A percentile compares a stretch with the other conserved stretches of the same genome.
Conservation (phyloP, 2,113 vertebrate species). For the Zeus faber region DNA sequence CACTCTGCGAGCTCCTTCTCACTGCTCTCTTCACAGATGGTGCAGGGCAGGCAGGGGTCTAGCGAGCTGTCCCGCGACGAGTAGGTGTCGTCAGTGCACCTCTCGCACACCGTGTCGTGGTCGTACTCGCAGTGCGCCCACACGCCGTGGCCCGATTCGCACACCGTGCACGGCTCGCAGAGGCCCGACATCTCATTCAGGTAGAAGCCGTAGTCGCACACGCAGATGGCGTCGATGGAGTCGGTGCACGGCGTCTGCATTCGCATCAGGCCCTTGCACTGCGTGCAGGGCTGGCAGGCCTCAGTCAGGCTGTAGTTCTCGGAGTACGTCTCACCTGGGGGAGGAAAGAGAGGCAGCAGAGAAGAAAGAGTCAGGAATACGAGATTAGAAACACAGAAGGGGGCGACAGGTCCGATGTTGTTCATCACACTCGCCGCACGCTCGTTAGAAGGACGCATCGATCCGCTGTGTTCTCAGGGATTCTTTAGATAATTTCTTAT, state of each 20-base stretch:
- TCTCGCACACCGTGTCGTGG: constrained; percentile 88
- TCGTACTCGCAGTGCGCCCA: constrained; percentile 74
- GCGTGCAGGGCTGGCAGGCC: constrained; percentile 80
- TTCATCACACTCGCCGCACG: constrained; percentile 66
- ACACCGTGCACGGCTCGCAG: constrained; percentile 82
- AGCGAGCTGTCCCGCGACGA: constrained; percentile 89
- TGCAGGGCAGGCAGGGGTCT: constrained; percentile 95
- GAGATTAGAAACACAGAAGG: not conserved
- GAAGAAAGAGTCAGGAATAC: not conserved
- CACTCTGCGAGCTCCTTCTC: constrained; percentile 74
- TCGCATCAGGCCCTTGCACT: constrained; percentile 86
- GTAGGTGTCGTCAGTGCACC: constrained; percentile 84
- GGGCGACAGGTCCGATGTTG: constrained; percentile 39
- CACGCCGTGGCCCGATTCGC: constrained; percentile 83
- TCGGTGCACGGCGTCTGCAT: constrained; percentile 94
- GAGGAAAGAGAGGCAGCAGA: not conserved
- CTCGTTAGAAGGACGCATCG: constrained; percentile 64
- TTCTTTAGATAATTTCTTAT: too few relatives aligned
- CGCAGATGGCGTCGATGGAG: constrained; percentile 87
- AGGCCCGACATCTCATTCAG: constrained; percentile 40
- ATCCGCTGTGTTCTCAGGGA: constrained; percentile 38
- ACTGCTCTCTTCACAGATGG: constrained; percentile 86
- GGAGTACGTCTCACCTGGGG: constrained; percentile 86
- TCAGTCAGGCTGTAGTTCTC: constrained; percentile 86
- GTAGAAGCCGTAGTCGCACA: constrained; percentile 87